phyloP scores from a whole-genome alignment of 2,113 vertebrate genomes.

The Chloebia gouldiae region DNA sequence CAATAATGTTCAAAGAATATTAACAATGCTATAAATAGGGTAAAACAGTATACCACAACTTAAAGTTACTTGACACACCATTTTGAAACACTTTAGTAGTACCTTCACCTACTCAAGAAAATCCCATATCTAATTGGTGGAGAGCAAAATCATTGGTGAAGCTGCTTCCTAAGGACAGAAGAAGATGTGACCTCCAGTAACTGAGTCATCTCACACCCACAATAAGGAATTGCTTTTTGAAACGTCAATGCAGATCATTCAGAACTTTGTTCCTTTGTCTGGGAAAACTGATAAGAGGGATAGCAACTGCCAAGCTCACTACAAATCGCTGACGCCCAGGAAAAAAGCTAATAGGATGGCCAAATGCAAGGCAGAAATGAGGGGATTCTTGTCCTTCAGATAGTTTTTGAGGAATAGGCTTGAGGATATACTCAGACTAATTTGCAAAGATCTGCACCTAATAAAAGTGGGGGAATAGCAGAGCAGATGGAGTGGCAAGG shows the following conservation, averaged over 20 bases:
- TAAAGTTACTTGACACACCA: neutral
- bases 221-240: constrained; percentile 63
- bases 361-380: neutral
- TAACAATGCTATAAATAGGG: neutral
- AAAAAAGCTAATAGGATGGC: neutral
- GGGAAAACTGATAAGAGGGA: constrained; percentile 46
- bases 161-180: neutral
- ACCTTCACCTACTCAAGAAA: neutral
- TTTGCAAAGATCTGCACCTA: neutral
- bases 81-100: neutral
- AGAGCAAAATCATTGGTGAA: constrained; percentile 11
- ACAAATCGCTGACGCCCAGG: neutral
- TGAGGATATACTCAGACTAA: neutral
- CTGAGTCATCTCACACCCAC: constrained; percentile 34
- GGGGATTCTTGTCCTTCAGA: neutral
- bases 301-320: neutral
- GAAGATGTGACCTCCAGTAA: neutral
- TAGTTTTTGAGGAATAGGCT: neutral
- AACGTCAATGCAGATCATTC: constrained; percentile 11
- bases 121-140: neutral
- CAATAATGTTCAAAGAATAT: neutral
- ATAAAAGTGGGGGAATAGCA: neutral
- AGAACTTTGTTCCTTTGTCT: constrained; percentile 51
- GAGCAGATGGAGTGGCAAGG: neutral
- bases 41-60: neutral